Conservation (phyloP, 2,888 invertebrate species). For the Morpho achilles region DNA sequence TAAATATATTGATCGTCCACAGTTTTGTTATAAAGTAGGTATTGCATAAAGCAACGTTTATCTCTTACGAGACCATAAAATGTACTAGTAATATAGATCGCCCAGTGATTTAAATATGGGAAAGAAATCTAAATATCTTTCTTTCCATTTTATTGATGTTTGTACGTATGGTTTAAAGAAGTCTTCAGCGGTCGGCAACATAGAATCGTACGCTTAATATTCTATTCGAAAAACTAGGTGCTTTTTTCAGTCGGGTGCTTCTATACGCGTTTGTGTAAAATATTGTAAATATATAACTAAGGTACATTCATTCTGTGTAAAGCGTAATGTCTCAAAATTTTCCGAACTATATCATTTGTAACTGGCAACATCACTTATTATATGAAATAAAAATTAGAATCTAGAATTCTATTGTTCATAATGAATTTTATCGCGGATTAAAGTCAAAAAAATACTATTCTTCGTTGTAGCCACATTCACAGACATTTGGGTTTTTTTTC, state of each 20-base stretch:
- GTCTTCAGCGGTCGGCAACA: slow-evolving; percentile 54
- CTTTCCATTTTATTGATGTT: slow-evolving; percentile 45
- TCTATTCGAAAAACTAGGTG: slow-evolving; percentile 75
- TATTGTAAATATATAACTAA: slow-evolving; percentile 71
- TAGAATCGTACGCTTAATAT: slow-evolving; percentile 67
- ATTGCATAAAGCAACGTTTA: slow-evolving; percentile 4
- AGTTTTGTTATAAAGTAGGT: background rate
- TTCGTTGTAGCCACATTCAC: no score
- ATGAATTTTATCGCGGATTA: no score
- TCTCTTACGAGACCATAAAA: slow-evolving; percentile 4
- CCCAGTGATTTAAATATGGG: slow-evolving; percentile 50
- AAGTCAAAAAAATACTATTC: no score
- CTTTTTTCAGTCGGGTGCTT: slow-evolving; percentile 78
- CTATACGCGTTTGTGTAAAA: slow-evolving; percentile 71
- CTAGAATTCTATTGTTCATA: no score
- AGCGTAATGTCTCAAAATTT: slow-evolving; percentile 19
- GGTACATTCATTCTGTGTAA: slow-evolving; percentile 37
- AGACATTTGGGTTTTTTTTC: no score
- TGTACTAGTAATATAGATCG: slow-evolving; percentile 32
- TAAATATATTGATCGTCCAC: no score
- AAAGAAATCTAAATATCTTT: slow-evolving; percentile 16
- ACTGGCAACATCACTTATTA: slow-evolving; percentile 7
- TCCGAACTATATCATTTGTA: slow-evolving; percentile 8
- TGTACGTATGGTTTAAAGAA: slow-evolving; percentile 35
- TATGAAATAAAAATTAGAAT: no score